A percentile compares a stretch with the other conserved stretches of the same genome.
These are phyloP conservation scores for Tenthredo amoena DNA, from an alignment of 2,888 invertebrate species.

Conservation along the genomic window DNA sequence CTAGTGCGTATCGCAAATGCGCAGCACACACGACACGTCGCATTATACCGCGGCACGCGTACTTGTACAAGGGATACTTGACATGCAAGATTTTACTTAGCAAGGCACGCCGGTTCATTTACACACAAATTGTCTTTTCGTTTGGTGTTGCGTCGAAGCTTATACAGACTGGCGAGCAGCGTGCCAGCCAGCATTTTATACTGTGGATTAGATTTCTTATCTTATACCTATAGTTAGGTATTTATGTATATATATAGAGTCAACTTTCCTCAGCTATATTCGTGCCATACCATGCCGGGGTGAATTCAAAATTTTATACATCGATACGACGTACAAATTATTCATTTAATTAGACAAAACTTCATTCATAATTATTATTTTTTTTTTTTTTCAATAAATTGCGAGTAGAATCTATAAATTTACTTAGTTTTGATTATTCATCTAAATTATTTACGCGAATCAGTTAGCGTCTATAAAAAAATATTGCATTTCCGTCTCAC, in stretches of 20 bases:
- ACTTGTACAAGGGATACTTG: slow-evolving; percentile 48
- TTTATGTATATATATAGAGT: not conserved
- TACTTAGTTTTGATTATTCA: not conserved
- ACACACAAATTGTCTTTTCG: slow-evolving; percentile 68
- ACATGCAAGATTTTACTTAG: slow-evolving; percentile 73
- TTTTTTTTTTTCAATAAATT: not conserved
- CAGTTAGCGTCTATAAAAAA: not conserved
- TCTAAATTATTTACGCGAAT: not conserved
- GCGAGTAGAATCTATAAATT: not conserved
- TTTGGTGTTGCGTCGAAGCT: slow-evolving; percentile 49
- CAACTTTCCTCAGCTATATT: not conserved
- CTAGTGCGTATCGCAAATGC: slow-evolving; percentile 16
- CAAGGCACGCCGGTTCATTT: slow-evolving; percentile 67
- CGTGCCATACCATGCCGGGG: not conserved
- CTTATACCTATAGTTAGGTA: not conserved
- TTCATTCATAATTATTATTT: slow-evolving; percentile 8
- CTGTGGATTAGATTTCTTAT: slow-evolving; percentile 53
- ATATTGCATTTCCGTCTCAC: slow-evolving; percentile 73
- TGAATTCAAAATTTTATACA: slow-evolving; percentile 26
- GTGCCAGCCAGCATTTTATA: slow-evolving; percentile 51
- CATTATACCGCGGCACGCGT: slow-evolving; percentile 47
- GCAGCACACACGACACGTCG: slow-evolving; percentile 32
- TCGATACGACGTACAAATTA: slow-evolving; percentile 5
- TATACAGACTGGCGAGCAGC: not conserved
- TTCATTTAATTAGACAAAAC: slow-evolving; percentile 28